Conservation (phyloP, 2,888 invertebrate genomes). For the Lycocerus yunnanus region DNA sequence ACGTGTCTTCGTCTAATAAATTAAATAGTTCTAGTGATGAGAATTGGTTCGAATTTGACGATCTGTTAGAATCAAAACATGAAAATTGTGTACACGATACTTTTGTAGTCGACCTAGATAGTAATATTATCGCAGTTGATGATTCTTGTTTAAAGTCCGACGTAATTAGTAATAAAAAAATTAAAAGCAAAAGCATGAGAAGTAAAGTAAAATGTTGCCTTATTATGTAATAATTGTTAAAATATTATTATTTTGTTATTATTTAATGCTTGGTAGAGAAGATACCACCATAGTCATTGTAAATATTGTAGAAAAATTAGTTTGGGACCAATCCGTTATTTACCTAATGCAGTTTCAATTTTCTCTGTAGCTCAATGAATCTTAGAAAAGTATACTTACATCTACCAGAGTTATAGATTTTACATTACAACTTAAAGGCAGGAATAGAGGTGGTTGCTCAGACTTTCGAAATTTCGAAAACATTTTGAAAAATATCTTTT, state of each 20-base stretch:
- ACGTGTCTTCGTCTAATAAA: slow-evolving; percentile 40
- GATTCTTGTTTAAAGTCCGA: slow-evolving; percentile 5
- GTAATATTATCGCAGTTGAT: slow-evolving; percentile 10
- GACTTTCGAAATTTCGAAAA: too few species aligned
- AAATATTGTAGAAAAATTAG: neutral
- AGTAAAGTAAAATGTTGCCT: slow-evolving; percentile 27
- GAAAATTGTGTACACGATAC: slow-evolving; percentile 13
- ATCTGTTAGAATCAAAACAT: slow-evolving; percentile 26
- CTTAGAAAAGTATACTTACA: too few species aligned
- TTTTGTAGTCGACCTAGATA: neutral
- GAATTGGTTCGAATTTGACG: slow-evolving; percentile 57
- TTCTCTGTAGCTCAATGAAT: too few species aligned
- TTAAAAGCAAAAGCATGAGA: slow-evolving; percentile 22
- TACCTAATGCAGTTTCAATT: neutral
- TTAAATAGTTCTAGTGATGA: slow-evolving; percentile 56
- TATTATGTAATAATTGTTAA: slow-evolving; percentile 26
- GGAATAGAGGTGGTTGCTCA: too few species aligned
- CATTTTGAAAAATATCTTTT: too few species aligned
- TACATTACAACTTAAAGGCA: too few species aligned
- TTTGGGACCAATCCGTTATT: neutral
- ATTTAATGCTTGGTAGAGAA: slow-evolving; percentile 20
- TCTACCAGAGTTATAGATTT: too few species aligned
- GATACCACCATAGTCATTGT: slow-evolving; percentile 1
- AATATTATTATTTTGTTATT: slow-evolving; percentile 25
- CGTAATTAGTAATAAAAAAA: slow-evolving; percentile 11